Evolutionary conservation across 1,140 invertebrate species (phyloP).

Genomic region (Eumeta japonica): DNA sequence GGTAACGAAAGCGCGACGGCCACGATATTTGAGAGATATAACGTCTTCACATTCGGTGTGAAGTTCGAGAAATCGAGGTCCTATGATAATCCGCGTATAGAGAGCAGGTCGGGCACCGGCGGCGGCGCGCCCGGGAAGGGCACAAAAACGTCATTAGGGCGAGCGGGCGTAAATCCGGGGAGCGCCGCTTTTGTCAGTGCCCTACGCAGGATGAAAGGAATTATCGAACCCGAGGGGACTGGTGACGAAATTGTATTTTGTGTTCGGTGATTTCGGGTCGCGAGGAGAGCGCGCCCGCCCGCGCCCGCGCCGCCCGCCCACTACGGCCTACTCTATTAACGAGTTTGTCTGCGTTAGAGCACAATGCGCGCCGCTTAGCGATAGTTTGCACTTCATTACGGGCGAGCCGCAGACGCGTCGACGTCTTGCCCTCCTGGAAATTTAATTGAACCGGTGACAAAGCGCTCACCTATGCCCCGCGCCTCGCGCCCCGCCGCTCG

Average conservation of each 20-base stretch:
- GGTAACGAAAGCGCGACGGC: too few species aligned
- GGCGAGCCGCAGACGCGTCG: too few species aligned
- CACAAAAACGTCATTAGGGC: slow-evolving; percentile 12
- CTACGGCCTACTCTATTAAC: too few species aligned
- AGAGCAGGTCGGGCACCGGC: too few species aligned
- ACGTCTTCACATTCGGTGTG: too few species aligned
- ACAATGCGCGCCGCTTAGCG: background rate
- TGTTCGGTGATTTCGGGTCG: slow-evolving; percentile 2
- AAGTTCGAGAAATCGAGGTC: too few species aligned
- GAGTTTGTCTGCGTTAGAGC: background rate
- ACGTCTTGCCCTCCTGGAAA: too few species aligned
- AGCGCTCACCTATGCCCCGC: background rate
- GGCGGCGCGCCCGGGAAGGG: background rate
- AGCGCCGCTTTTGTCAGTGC: slow-evolving; percentile 3
- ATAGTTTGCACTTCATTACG: background rate
- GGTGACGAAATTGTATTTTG: slow-evolving; percentile 5
- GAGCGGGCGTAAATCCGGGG: slow-evolving; percentile 9
- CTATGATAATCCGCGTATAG: too few species aligned
- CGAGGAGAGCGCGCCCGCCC: background rate
- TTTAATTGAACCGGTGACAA: too few species aligned
- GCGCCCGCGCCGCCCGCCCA: too few species aligned
- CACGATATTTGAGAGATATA: too few species aligned
- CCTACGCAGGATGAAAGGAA: slow-evolving; percentile 8
- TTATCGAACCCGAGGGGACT: slow-evolving; percentile 5
- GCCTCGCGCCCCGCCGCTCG: background rate